These are phyloP conservation scores for Boloria euphrosyne DNA, from an alignment of 2,888 invertebrate genomes.

Conservation along the genomic window DNA sequence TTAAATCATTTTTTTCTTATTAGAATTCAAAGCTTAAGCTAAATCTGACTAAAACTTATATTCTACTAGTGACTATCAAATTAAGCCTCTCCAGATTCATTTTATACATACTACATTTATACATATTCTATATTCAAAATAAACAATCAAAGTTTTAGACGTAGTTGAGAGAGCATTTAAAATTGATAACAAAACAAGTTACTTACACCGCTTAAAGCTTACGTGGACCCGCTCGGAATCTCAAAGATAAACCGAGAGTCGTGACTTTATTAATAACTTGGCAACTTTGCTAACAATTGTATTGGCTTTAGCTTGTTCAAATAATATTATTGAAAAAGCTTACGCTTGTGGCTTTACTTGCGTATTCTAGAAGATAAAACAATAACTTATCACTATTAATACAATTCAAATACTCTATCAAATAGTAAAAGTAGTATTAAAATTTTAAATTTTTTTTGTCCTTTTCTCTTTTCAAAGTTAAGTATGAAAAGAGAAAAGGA, in stretches of 20 bases:
- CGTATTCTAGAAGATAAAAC: no score
- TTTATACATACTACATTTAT: neutral
- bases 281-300: constrained; percentile 15
- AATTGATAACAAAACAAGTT: constrained; percentile 13
- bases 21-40: no score
- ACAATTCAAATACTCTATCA: no score
- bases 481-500: no score
- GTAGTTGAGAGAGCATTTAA: constrained; percentile 15
- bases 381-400: no score
- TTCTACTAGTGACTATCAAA: no score
- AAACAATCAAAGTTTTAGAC: constrained; percentile 13
- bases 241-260: constrained; percentile 18
- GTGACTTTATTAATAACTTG: constrained; percentile 23
- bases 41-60: no score
- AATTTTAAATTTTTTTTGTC: no score
- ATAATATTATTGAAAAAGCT: constrained; percentile 1
- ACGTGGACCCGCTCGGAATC: constrained; percentile 11
- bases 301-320: constrained; percentile 2
- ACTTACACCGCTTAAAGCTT: constrained; percentile 21
- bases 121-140: constrained; percentile 5
- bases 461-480: no score
- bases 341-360: neutral
- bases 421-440: no score
- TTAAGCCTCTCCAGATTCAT: no score
- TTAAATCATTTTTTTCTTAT: no score